Evolutionary conservation across 2,888 invertebrate species (phyloP), one percentile per base, ranked within the genome.

Genomic region (Pemphredon lugubris): DNA sequence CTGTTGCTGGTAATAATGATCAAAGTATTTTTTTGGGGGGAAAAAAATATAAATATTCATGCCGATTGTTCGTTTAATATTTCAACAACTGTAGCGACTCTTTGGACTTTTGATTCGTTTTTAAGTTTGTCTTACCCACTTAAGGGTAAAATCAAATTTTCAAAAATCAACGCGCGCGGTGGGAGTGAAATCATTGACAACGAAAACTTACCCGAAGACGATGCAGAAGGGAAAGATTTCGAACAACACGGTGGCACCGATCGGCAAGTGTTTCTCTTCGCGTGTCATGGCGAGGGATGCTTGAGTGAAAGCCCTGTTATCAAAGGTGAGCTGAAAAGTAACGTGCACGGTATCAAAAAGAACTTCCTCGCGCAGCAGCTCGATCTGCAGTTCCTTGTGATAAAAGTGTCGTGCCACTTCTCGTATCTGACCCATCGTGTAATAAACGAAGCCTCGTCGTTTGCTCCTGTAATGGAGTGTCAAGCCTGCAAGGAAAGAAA

Each of bases 201-300:
- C n/a, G n/a, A n/a, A n/a, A n/a, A 91, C 93, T 91, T 90, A 96
- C 95, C 97, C 96, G 90, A 98, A 98, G 40, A 98, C 97, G 79
- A 99, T 96, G 90, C 98, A 97, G 92, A 99, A 99, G 1, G 99
- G 98, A 89, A 99, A 99, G 86, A 98, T 97, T 89, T 98, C 98
- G 85, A 98, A 98, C 45, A 98, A 92, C 21, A 97, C 95, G 7
- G 96, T 95, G 0, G 97, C 96, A 86, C 95, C 95, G 79, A 97
- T 96, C 5, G 97, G 97, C 79, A 97, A 90, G 89, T 96, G 96
- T 88, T 96, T 96, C 87, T 97, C 96, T 85, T 96, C 96, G 30
- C 96, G 92, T 1, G 96, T 96, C 95, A 96, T 95, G 21, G 95
- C 94, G 80, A 96, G 90, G 0, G 95, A 95, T 2, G 96, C 95